phyloP scores from a whole-genome alignment of 2,888 invertebrate genomes.

The Antitype chi region DNA sequence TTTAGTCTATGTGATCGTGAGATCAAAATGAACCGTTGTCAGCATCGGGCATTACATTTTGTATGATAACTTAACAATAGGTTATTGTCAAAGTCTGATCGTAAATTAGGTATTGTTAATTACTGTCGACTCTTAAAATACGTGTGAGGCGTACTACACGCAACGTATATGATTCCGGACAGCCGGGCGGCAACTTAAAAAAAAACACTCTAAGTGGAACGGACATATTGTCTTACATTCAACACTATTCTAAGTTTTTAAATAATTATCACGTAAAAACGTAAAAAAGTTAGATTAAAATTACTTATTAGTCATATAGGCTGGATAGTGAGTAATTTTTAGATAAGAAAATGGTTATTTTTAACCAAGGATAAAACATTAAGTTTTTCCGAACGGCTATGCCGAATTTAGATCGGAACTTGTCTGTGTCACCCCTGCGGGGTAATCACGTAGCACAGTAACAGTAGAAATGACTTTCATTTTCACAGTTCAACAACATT shows the following conservation, averaged over 20 bases:
- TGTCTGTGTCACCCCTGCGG: neutral
- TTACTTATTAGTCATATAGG: neutral
- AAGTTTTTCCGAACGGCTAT: neutral
- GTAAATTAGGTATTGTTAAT: slow-evolving; percentile 18
- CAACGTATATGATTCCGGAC: neutral
- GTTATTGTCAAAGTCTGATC: slow-evolving; percentile 22
- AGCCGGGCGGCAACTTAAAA: neutral
- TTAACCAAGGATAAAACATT: neutral
- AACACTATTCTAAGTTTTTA: neutral
- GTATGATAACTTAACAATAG: neutral
- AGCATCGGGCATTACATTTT: neutral
- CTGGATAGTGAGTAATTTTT: neutral
- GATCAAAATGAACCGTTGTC: neutral
- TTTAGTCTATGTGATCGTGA: neutral
- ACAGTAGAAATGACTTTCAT: too few species aligned
- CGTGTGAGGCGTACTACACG: too few species aligned
- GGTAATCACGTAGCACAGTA: too few species aligned
- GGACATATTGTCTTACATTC: neutral
- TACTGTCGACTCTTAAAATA: neutral
- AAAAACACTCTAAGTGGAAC: neutral
- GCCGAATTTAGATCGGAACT: neutral
- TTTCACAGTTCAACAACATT: too few species aligned
- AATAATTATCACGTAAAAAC: too few species aligned
- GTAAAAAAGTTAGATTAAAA: neutral
- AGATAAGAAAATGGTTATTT: neutral